Evolutionary conservation across 2,797 vertebrate species (phyloP), one percentile per base, ranked within the genome.

Genomic region (Eulemur mongoz): DNA sequence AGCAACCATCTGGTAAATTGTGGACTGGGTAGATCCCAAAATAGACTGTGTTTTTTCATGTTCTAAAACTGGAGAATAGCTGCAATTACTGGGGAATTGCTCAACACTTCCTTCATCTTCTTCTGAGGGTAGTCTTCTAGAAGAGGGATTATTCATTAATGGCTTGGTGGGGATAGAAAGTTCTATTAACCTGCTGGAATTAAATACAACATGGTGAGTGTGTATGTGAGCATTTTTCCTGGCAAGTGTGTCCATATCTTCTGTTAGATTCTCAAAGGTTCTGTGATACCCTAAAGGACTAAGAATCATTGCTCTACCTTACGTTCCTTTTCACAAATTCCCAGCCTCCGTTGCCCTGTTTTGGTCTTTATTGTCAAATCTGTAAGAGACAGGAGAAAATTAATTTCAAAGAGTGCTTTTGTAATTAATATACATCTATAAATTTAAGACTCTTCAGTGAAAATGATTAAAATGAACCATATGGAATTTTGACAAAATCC

Each of bases 41-140:
- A 88, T 32, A 91, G 88, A 82, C 38, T 35, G 25, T 23, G 65
- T 75, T 84, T 35, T 57, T 83, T n/a, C 82, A 86, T 83, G 50
- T 76, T 91, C 69, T 91, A 94, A 97, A 96, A 59, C 30, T 95
- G 73, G 69, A 40, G 81, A 90, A 76, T 90, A 81, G 48, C 45
- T 94, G 65, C 65, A 69, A 82, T 92, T 79, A 48, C 57, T 67
- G 43, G 35, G n/a, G 27, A 65, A 13, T 89, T 69, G 48, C 27
- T 86, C 75, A 90, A 86, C 14, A 27, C n/a, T 89, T 80, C 57
- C 32, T 89, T 88, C 57, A 45, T 38, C 38, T 38, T 67, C 45
- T 95, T 93, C 54, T 95, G 72, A 27, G 7, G 75, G 0, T 43
- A 75, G 65, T 73, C 38, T 40, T 63, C 22, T 63, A 20, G 59